phyloP scores from a whole-genome alignment of 2,888 invertebrate species.

The Lasioglossum leucozonium region DNA sequence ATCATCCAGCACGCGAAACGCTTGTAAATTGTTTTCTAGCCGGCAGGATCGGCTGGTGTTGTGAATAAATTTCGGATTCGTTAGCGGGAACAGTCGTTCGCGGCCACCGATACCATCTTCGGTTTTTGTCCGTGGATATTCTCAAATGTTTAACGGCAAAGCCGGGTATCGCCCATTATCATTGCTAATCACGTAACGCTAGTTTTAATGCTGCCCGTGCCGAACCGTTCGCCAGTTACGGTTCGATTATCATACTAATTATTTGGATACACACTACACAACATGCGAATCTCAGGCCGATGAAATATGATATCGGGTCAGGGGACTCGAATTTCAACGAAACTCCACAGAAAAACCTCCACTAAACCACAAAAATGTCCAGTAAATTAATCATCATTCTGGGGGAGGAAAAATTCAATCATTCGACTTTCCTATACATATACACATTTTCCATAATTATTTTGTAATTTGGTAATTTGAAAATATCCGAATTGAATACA shows the following conservation, averaged over 20 bases:
- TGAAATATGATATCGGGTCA: background rate
- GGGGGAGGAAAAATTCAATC: background rate
- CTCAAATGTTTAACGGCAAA: constrained; percentile 24
- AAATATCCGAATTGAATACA: background rate
- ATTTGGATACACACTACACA: background rate
- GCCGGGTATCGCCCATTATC: constrained; percentile 15
- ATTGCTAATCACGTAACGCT: constrained; percentile 31
- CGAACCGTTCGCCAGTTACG: background rate
- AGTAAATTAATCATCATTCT: background rate
- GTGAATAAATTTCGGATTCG: constrained; percentile 28
- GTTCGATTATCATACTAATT: constrained; percentile 13
- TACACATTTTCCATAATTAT: background rate
- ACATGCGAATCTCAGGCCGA: background rate
- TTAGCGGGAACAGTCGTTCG: constrained; percentile 23
- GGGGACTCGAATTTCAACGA: background rate
- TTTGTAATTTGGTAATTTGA: background rate
- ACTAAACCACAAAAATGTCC: background rate
- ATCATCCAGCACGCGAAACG: constrained; percentile 59
- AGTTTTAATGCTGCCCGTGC: background rate
- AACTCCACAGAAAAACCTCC: background rate
- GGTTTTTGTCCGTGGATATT: constrained; percentile 18
- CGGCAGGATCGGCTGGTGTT: constrained; percentile 5
- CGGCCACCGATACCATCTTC: constrained; percentile 30
- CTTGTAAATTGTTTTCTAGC: constrained; percentile 47
- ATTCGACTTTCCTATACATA: background rate